Evolutionary conservation across 1,140 invertebrate species (phyloP).

Genomic region (Physella acuta): DNA sequence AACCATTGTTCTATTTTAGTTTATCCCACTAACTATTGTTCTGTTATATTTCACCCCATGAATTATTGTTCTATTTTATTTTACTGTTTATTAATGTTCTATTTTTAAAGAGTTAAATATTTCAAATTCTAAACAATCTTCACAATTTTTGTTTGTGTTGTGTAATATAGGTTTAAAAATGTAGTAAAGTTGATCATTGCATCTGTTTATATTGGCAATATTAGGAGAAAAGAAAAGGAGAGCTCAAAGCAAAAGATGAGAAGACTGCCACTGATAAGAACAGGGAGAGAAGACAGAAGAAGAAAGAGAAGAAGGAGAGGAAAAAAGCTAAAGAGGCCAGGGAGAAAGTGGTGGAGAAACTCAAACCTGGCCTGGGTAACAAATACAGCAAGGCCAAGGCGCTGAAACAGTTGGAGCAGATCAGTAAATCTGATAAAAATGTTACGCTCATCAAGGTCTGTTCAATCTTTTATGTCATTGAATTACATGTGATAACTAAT

Average conservation of each 20-base stretch:
- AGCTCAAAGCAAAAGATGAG: constrained; percentile 79
- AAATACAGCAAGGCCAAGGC: constrained; percentile 66
- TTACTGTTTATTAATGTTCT: too few species aligned
- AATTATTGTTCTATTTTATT: too few species aligned
- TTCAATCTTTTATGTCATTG: not conserved
- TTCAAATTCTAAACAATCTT: not conserved
- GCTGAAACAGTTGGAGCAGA: constrained; percentile 62
- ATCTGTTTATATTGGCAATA: too few species aligned
- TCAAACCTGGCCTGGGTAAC: constrained; percentile 64
- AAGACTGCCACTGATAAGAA: constrained; percentile 85
- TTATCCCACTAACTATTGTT: too few species aligned
- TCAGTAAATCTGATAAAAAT: constrained; percentile 37
- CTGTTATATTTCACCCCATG: too few species aligned
- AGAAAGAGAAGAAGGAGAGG: constrained; percentile 59
- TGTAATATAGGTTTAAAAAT: not conserved
- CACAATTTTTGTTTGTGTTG: not conserved
- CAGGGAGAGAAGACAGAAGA: constrained; percentile 84
- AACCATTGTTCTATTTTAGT: too few species aligned
- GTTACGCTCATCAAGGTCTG: constrained; percentile 52
- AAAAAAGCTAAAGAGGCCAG: constrained; percentile 39
- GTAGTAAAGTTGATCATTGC: not conserved
- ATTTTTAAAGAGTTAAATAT: not conserved
- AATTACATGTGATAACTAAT: too few species aligned
- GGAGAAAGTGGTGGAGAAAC: constrained; percentile 45
- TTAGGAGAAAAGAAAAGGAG: constrained; percentile 72